Evolutionary conservation across 2,113 vertebrate species (phyloP).

Genomic region (Cacatua alba): DNA sequence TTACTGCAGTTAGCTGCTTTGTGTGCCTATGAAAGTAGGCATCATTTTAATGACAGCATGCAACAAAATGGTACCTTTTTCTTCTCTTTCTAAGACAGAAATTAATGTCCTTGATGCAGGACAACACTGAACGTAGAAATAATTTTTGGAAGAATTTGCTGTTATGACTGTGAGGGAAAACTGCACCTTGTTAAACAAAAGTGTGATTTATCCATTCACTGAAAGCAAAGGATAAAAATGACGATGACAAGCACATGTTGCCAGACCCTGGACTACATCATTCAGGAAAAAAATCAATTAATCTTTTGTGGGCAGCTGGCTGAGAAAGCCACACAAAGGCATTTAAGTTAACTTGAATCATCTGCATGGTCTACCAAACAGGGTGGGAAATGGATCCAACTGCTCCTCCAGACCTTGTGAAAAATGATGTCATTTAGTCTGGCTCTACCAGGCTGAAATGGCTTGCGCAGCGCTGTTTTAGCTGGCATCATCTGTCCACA

Average conservation of each 20-base stretch:
- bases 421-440: neutral
- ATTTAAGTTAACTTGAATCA: conserved; percentile 41
- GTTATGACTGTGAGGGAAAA: neutral
- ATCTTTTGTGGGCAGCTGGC: conserved; percentile 25
- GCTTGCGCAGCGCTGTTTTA: neutral
- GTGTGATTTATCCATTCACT: neutral
- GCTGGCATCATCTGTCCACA: neutral
- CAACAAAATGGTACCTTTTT: neutral
- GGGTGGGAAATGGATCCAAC: neutral
- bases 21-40: neutral
- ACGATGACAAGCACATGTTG: neutral
- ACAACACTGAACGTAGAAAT: neutral
- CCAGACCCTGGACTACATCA: conserved; percentile 16
- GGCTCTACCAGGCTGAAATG: neutral
- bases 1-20: neutral
- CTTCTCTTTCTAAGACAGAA: neutral
- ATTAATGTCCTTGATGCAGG: neutral
- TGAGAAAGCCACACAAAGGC: conserved; percentile 22
- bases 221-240: conserved; percentile 39
- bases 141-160: neutral
- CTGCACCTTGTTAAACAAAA: neutral
- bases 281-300: conserved; percentile 36
- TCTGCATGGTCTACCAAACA: neutral
- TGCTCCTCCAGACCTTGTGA: neutral
- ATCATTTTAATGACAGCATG: conserved; percentile 11